phyloP scores from a whole-genome alignment of 2,888 invertebrate species.

The Oligia latruncula region DNA sequence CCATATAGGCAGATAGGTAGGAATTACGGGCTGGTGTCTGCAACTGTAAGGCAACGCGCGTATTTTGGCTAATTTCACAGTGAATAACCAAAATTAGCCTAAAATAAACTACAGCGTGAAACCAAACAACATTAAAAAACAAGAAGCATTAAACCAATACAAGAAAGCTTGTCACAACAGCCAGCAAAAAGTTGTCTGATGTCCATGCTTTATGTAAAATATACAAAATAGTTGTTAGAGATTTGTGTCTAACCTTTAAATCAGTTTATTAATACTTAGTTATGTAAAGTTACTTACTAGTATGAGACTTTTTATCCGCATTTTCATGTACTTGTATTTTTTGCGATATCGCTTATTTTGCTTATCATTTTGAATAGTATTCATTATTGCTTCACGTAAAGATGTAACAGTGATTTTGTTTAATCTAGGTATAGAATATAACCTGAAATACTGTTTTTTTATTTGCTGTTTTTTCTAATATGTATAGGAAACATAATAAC shows the following conservation, averaged over 20 bases:
- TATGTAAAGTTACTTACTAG: conserved; percentile 88
- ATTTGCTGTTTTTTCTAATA: not conserved
- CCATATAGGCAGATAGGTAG: too few species aligned
- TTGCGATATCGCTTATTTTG: conserved; percentile 89
- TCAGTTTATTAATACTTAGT: not conserved
- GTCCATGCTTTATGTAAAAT: not conserved
- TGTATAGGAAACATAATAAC: not conserved
- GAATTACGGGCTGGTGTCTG: not conserved
- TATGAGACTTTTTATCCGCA: conserved; percentile 91
- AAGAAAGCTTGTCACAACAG: not conserved
- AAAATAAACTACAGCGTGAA: not conserved
- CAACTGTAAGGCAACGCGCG: not conserved
- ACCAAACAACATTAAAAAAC: too few species aligned
- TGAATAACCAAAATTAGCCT: not conserved
- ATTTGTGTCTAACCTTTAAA: not conserved
- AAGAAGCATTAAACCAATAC: not conserved
- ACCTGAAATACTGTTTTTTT: not conserved
- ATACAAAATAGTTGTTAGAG: not conserved
- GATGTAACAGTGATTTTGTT: not conserved
- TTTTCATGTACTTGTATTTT: conserved; percentile 91
- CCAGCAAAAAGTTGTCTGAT: not conserved
- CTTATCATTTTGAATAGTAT: conserved; percentile 72
- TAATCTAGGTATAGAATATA: not conserved
- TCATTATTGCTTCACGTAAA: conserved; percentile 65
- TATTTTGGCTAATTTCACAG: not conserved